A percentile compares a stretch with the other conserved stretches of the same genome.
These are phyloP conservation scores for Brenthis ino DNA, from an alignment of 2,888 invertebrate species.

Conservation along the genomic window DNA sequence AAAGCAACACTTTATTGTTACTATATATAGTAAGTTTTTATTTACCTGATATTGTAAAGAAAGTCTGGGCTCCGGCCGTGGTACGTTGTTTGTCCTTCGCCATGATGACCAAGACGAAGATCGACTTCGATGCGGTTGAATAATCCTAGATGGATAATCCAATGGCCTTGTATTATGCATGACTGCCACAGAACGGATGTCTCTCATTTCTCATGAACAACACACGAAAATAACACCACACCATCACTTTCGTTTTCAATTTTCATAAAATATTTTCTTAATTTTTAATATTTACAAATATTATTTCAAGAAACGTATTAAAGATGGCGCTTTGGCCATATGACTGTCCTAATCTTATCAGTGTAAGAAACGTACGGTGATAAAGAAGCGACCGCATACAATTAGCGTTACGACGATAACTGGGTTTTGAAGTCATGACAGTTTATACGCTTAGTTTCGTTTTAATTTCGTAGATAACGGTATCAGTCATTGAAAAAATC, in stretches of 20 bases:
- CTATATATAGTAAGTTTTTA: background rate
- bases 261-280: background rate
- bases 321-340: slow-evolving; percentile 64
- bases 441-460: slow-evolving; percentile 48
- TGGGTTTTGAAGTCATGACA: slow-evolving; percentile 58
- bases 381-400: slow-evolving; percentile 69
- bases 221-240: slow-evolving; percentile 51
- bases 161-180: slow-evolving; percentile 64
- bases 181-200: slow-evolving; percentile 56
- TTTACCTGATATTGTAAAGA: slow-evolving; percentile 70
- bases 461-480: slow-evolving; percentile 53
- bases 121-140: slow-evolving; percentile 58
- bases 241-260: slow-evolving; percentile 54
- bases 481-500: slow-evolving; percentile 47
- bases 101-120: slow-evolving; percentile 69
- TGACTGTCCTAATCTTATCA: slow-evolving; percentile 76
- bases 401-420: slow-evolving; percentile 70
- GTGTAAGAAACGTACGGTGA: slow-evolving; percentile 57
- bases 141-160: slow-evolving; percentile 49
- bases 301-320: slow-evolving; percentile 44
- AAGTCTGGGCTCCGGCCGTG: slow-evolving; percentile 65
- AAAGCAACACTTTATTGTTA: no score
- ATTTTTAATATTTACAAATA: slow-evolving; percentile 32
- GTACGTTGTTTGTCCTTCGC: slow-evolving; percentile 55
- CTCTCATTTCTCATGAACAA: slow-evolving; percentile 60